Evolutionary conservation across 2,888 invertebrate species (phyloP).

Genomic region (Dicyrtomina minuta): DNA sequence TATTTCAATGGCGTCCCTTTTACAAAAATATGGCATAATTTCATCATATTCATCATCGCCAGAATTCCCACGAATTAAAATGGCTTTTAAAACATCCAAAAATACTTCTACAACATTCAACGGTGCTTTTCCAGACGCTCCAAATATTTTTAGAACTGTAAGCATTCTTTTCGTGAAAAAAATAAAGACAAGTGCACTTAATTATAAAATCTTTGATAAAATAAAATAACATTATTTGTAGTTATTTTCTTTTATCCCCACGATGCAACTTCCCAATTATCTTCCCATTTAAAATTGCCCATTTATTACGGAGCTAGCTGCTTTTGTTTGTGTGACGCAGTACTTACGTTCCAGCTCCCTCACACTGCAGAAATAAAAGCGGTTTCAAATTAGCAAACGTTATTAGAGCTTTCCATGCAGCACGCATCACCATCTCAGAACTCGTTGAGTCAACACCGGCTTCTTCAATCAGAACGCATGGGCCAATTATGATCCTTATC

Average conservation of each 20-base stretch:
- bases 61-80: not conserved
- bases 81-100: constrained; percentile 6
- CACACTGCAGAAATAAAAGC: constrained; percentile 38
- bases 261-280: too few species aligned
- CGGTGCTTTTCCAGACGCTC: not conserved
- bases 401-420: constrained; percentile 37
- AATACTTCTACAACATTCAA: constrained; percentile 18
- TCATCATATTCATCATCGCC: constrained; percentile 16
- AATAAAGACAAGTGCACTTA: too few species aligned
- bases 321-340: too few species aligned
- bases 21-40: constrained; percentile 36
- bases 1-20: constrained; percentile 35
- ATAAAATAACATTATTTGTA: too few species aligned
- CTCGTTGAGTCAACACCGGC: not conserved
- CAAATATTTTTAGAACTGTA: constrained; percentile 4
- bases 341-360: constrained; percentile 45
- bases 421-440: constrained; percentile 22
- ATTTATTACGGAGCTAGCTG: too few species aligned
- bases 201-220: too few species aligned
- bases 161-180: too few species aligned
- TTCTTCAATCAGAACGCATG: constrained; percentile 34
- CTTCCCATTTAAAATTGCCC: too few species aligned
- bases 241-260: too few species aligned
- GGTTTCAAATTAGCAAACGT: constrained; percentile 43
- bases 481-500: constrained; percentile 42